These are phyloP conservation scores for Calypte anna DNA, from an alignment of 2,113 vertebrate species.

Conservation along the genomic window DNA sequence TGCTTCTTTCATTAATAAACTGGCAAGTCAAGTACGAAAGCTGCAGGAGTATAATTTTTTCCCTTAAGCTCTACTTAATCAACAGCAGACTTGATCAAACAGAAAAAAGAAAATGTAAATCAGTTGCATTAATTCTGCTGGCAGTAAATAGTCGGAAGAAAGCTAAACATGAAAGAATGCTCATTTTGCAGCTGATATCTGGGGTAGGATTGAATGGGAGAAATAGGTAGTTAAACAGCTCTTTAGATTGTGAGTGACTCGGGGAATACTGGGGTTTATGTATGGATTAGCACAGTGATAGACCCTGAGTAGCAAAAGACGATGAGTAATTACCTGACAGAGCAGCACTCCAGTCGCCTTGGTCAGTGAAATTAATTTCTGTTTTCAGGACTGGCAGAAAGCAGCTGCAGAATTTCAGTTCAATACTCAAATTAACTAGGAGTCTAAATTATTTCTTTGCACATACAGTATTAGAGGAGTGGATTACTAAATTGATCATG, in stretches of 20 bases:
- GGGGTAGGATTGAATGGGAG: conserved; percentile 44
- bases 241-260: conserved; percentile 78
- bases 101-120: conserved; percentile 78
- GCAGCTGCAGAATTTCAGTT: conserved; percentile 85
- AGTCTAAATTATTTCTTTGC: conserved; percentile 85
- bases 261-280: conserved; percentile 80
- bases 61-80: conserved; percentile 80
- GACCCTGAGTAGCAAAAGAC: conserved; percentile 88
- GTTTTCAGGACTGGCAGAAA: conserved; percentile 85
- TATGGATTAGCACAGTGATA: conserved; percentile 93
- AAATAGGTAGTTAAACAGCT: conserved; percentile 78
- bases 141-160: conserved; percentile 73
- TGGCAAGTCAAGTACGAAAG: conserved; percentile 77
- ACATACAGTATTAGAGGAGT: conserved; percentile 74
- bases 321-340: conserved; percentile 98
- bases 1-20: conserved; percentile 85
- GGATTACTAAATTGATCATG: conserved; percentile 78
- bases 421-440: conserved; percentile 87
- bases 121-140: conserved; percentile 75
- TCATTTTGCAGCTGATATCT: conserved; percentile 54
- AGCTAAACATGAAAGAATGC: conserved; percentile 72
- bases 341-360: conserved; percentile 85
- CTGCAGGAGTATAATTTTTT: conserved; percentile 68
- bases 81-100: conserved; percentile 79
- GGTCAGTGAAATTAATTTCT: conserved; percentile 94